Evolutionary conservation across 1,140 invertebrate species (phyloP).

Genomic region (Lordiphosa collinella): DNA sequence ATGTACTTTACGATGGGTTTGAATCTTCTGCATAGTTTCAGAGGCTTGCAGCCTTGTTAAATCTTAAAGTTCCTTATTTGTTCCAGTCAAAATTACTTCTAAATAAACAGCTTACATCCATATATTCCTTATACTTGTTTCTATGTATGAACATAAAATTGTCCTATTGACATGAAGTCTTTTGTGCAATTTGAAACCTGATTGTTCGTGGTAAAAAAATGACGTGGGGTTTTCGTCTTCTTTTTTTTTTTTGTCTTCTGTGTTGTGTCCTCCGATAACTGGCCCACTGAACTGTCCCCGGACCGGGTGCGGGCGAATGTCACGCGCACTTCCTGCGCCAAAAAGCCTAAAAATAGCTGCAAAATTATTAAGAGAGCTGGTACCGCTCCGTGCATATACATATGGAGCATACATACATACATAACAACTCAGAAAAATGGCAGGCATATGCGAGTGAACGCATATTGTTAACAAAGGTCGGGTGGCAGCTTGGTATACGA

Average conservation of each 20-base stretch:
- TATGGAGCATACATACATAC: not conserved
- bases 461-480: conserved; percentile 63
- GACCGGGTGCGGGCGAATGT: conserved; percentile 25
- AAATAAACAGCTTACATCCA: too few relatives aligned
- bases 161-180: conserved; percentile 5
- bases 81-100: too few relatives aligned
- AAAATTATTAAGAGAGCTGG: conserved; percentile 47
- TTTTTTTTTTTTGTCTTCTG: not conserved
- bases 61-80: too few relatives aligned
- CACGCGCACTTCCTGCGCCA: conserved; percentile 43
- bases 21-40: too few relatives aligned
- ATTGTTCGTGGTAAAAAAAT: conserved; percentile 14
- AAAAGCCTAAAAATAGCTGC: conserved; percentile 53
- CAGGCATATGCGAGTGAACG: conserved; percentile 49
- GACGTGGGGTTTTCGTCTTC: too few relatives aligned
- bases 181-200: conserved; percentile 30
- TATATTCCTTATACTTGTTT: too few relatives aligned
- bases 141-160: too few relatives aligned
- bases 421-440: conserved; percentile 22
- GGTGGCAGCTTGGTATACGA: conserved; percentile 20
- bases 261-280: conserved; percentile 26
- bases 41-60: too few relatives aligned
- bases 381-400: not conserved
- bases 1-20: too few relatives aligned
- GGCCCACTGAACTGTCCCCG: conserved; percentile 12